Evolutionary conservation across 2,888 invertebrate species (phyloP).

Genomic region (Imbricaverruca yamaguchii): DNA sequence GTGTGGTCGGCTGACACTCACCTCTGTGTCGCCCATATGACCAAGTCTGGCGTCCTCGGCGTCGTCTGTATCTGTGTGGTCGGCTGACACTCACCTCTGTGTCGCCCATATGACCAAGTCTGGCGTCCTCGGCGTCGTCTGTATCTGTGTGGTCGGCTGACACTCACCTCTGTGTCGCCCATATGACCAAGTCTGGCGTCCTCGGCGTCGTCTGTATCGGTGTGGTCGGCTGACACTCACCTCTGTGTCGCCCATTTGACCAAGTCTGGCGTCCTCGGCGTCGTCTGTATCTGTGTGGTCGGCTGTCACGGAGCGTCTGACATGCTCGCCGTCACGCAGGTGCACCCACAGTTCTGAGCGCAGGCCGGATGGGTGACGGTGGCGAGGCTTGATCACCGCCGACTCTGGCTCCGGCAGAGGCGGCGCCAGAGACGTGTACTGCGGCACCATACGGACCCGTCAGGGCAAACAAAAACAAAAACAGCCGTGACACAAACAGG

Average conservation of each 20-base stretch:
- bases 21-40: too few relatives aligned
- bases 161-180: too few relatives aligned
- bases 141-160: too few relatives aligned
- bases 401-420: background rate
- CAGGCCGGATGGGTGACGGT: background rate
- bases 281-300: constrained; percentile 54
- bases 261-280: constrained; percentile 23
- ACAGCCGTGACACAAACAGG: too few relatives aligned
- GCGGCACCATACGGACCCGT: too few relatives aligned
- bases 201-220: too few relatives aligned
- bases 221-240: background rate
- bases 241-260: background rate
- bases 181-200: too few relatives aligned
- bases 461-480: too few relatives aligned
- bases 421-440: too few relatives aligned
- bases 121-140: too few relatives aligned
- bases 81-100: constrained; percentile 39
- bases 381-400: background rate
- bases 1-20: too few relatives aligned
- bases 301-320: constrained; percentile 62
- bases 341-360: constrained; percentile 6
- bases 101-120: too few relatives aligned
- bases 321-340: constrained; percentile 46
- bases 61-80: constrained; percentile 52
- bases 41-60: constrained; percentile 23